Evolutionary conservation across 2,888 invertebrate species (phyloP).

Genomic region (Escarpia spicata): DNA sequence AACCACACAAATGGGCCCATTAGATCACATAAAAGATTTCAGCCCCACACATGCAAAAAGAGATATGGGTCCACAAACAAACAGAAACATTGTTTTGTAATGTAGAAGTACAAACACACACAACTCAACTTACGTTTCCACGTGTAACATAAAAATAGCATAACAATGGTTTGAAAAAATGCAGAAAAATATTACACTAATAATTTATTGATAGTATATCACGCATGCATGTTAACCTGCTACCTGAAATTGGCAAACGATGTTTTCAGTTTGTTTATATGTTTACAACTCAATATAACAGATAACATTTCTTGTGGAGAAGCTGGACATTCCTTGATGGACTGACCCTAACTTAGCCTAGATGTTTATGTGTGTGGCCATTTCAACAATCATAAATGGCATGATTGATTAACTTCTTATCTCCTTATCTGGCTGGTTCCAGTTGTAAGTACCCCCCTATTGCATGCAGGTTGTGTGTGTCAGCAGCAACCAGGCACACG

Average conservation of each 20-base stretch:
- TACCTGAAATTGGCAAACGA: background rate
- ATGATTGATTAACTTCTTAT: slow-evolving; percentile 1
- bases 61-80: too few relatives aligned
- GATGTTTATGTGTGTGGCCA: background rate
- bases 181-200: too few relatives aligned
- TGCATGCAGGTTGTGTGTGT: background rate
- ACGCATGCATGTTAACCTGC: background rate
- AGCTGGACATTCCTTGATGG: background rate
- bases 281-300: background rate
- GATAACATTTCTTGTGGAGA: background rate
- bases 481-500: background rate
- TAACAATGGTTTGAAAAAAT: too few relatives aligned
- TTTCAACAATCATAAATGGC: slow-evolving; percentile 2
- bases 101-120: too few relatives aligned
- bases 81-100: too few relatives aligned
- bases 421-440: background rate
- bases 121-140: too few relatives aligned
- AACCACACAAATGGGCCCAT: too few relatives aligned
- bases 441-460: background rate
- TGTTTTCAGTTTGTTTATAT: background rate
- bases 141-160: too few relatives aligned
- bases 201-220: background rate
- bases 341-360: background rate
- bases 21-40: too few relatives aligned
- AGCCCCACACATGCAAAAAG: too few relatives aligned